A percentile compares a stretch with the other conserved stretches of the same genome.
These are phyloP conservation scores for Crotalus helleri DNA, from an alignment of 2,113 vertebrate species.

Conservation along the genomic window DNA sequence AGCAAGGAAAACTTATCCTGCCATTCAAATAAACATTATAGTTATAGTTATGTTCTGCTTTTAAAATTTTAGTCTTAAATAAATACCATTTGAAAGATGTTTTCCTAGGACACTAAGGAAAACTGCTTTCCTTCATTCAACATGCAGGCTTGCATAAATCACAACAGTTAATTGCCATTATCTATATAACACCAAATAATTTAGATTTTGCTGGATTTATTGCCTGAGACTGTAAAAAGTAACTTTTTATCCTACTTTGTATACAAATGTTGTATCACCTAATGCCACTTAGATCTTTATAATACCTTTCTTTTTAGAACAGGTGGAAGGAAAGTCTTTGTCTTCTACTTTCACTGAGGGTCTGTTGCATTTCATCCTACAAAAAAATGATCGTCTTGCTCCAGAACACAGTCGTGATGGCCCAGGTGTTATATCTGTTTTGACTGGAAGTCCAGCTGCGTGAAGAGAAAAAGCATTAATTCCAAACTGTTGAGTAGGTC, in stretches of 20 bases:
- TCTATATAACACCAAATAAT: not conserved
- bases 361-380: conserved; percentile 98
- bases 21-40: not conserved
- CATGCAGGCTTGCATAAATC: not conserved
- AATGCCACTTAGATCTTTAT: not conserved
- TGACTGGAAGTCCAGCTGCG: conserved; percentile 94
- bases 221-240: not conserved
- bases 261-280: not conserved
- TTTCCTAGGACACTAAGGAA: not conserved
- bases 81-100: not conserved
- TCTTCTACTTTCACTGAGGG: conserved; percentile 97
- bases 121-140: not conserved
- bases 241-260: not conserved
- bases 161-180: not conserved
- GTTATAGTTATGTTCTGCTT: not conserved
- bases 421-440: conserved; percentile 93
- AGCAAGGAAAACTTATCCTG: not conserved
- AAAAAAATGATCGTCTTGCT: conserved; percentile 96
- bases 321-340: conserved; percentile 95
- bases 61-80: not conserved
- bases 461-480: conserved; percentile 20
- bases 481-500: not conserved
- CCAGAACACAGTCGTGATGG: conserved; percentile 94
- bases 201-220: not conserved
- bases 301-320: conserved; percentile 98